phyloP scores from a whole-genome alignment of 2,888 invertebrate species.

The Pyralis farinalis region DNA sequence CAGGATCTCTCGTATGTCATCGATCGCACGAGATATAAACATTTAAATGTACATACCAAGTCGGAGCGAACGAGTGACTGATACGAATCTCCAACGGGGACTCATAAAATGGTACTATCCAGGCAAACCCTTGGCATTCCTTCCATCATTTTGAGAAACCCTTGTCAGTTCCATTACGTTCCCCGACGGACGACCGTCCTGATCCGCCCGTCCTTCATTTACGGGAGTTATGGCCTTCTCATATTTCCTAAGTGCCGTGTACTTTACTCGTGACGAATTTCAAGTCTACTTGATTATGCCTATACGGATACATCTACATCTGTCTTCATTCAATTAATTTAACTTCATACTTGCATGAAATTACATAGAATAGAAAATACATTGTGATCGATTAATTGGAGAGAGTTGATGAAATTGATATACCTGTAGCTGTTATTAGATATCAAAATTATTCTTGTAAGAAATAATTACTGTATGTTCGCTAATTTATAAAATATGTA shows the following conservation, averaged over 20 bases:
- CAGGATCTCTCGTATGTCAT: conserved; percentile 1
- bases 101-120: conserved; percentile 64
- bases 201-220: conserved; percentile 68
- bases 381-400: too few species aligned
- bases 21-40: conserved; percentile 19
- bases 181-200: conserved; percentile 52
- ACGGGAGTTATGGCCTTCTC: conserved; percentile 63
- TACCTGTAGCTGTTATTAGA: too few species aligned
- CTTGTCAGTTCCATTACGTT: conserved; percentile 76
- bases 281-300: conserved; percentile 28
- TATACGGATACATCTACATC: conserved; percentile 5
- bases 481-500: too few species aligned
- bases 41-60: conserved; percentile 29
- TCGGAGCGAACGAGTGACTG: conserved; percentile 45
- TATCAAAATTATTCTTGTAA: too few species aligned
- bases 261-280: conserved; percentile 49
- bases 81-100: conserved; percentile 50
- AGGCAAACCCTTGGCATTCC: conserved; percentile 60
- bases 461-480: too few species aligned
- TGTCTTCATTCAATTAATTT: too few species aligned
- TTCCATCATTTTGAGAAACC: conserved; percentile 71
- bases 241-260: conserved; percentile 65
- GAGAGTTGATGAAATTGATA: too few species aligned
- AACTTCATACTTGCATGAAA: too few species aligned
- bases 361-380: too few species aligned